A percentile compares a stretch with the other conserved stretches of the same genome.
Conservation (phyloP, 2,888 invertebrate genomes). For the Helicoverpa assulta region DNA sequence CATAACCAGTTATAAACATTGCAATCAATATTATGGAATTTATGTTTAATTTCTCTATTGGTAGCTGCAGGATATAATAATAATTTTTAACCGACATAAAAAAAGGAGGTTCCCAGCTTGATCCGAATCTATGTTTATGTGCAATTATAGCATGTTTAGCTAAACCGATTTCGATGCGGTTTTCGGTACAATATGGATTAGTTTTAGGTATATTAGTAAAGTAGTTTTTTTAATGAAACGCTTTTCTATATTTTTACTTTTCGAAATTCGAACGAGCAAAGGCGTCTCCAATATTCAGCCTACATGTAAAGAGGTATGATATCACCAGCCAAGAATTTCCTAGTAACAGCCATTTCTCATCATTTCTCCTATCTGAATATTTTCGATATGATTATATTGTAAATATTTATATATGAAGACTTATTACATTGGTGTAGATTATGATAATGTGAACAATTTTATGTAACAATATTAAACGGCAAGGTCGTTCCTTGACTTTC, state of each 20-base stretch:
- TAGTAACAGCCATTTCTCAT: neutral
- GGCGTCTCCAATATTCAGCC: neutral
- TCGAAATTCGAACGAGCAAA: neutral
- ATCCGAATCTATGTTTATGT: too few species aligned
- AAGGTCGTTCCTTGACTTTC: slow-evolving; percentile 42
- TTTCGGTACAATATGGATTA: too few species aligned
- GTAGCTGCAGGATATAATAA: too few species aligned
- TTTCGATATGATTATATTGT: neutral
- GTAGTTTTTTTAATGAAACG: too few species aligned
- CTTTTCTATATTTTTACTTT: too few species aligned
- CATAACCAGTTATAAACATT: slow-evolving; percentile 9
- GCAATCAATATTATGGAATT: slow-evolving; percentile 30
- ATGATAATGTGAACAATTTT: slow-evolving; percentile 7
- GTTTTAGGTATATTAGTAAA: too few species aligned
- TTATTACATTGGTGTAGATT: neutral
- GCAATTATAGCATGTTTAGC: too few species aligned
- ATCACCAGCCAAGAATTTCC: too few species aligned
- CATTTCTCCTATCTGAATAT: neutral
- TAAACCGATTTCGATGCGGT: too few species aligned
- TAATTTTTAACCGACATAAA: too few species aligned
- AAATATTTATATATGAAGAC: neutral
- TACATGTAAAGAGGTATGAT: neutral
- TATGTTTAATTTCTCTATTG: slow-evolving; percentile 14
- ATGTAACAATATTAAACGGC: slow-evolving; percentile 22
- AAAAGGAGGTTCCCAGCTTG: too few species aligned